Percentiles rank a stretch among this genome's conserved stretches.
Conservation (phyloP, 2,113 vertebrate species). For the Neotragus moschatus region DNA sequence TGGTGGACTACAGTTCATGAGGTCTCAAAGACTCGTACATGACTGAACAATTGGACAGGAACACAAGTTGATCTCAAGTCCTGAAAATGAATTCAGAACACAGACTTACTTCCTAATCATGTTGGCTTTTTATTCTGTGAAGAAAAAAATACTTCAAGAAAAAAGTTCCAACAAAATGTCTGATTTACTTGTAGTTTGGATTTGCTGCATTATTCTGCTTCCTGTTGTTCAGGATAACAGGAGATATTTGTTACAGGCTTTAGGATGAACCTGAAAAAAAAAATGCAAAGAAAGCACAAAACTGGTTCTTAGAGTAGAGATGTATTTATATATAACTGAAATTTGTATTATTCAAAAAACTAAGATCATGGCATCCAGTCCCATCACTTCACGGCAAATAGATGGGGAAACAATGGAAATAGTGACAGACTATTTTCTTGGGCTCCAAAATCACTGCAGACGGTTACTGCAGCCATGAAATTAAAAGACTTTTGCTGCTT, state of each 20-base stretch:
- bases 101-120: neutral
- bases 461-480: neutral
- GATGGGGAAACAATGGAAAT: neutral
- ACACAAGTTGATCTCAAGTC: neutral
- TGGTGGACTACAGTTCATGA: neutral
- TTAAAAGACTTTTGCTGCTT: neutral
- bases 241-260: neutral
- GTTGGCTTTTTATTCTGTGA: neutral
- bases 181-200: neutral
- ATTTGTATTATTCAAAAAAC: neutral
- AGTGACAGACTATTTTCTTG: neutral
- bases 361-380: neutral
- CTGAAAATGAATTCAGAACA: neutral
- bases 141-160: slow-evolving; percentile 10
- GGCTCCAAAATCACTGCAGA: neutral
- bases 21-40: neutral
- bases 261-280: neutral
- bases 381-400: neutral
- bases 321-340: neutral
- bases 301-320: neutral
- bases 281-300: neutral
- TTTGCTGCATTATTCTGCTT: neutral
- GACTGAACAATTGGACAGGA: neutral
- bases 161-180: neutral
- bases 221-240: neutral